These are phyloP conservation scores for Popillia japonica DNA, from an alignment of 1,140 invertebrate genomes.

Conservation along the genomic window DNA sequence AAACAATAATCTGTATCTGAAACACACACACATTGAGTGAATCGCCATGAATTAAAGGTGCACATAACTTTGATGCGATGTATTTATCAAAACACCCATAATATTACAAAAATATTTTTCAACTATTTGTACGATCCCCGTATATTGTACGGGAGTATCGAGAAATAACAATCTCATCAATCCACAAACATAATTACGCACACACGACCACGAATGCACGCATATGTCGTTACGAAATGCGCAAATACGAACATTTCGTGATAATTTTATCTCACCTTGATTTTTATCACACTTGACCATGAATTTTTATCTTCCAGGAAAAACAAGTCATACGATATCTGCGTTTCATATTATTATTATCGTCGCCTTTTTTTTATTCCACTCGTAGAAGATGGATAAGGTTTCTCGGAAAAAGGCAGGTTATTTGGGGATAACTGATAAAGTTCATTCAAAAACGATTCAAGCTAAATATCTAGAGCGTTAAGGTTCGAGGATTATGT, in stretches of 20 bases:
- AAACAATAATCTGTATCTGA: no score
- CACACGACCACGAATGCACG: no score
- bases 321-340: slow-evolving; percentile 29
- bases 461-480: not conserved
- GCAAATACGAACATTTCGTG: slow-evolving; percentile 16
- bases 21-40: no score
- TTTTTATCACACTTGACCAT: slow-evolving; percentile 33
- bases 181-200: no score
- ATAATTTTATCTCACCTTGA: slow-evolving; percentile 29
- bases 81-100: no score
- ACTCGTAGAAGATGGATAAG: not conserved
- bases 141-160: not conserved
- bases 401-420: slow-evolving; percentile 24
- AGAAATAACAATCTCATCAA: not conserved
- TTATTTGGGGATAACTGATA: slow-evolving; percentile 24
- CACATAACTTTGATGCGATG: no score
- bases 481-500: no score
- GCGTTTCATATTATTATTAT: slow-evolving; percentile 7
- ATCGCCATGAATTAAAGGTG: no score
- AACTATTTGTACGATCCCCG: not conserved
- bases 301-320: slow-evolving; percentile 33
- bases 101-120: no score
- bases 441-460: no score
- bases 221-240: not conserved
- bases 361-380: not conserved